phyloP scores from a whole-genome alignment of 2,888 invertebrate species.

The Acleris cristana region DNA sequence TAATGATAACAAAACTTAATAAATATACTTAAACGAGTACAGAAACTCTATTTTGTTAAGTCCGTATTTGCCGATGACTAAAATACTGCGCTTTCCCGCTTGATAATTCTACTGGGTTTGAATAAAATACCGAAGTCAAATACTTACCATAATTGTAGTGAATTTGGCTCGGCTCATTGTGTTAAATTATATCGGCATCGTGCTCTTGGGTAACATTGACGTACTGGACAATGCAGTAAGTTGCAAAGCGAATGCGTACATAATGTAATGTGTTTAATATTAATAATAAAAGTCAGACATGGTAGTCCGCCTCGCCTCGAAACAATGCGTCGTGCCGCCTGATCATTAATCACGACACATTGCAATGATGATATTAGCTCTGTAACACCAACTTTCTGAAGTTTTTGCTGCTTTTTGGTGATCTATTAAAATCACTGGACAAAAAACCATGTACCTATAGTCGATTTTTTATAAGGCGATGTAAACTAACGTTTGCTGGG shows the following conservation, averaged over 20 bases:
- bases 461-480: no score
- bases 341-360: constrained; percentile 38
- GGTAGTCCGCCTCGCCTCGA: constrained; percentile 39
- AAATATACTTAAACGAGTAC: no score
- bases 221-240: constrained; percentile 49
- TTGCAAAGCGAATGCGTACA: constrained; percentile 47
- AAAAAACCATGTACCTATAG: no score
- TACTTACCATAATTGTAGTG: not conserved
- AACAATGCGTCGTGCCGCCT: constrained; percentile 51
- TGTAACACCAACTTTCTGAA: constrained; percentile 3
- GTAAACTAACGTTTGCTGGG: no score
- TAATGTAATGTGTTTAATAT: constrained; percentile 54
- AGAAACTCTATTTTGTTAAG: no score
- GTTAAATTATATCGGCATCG: constrained; percentile 45
- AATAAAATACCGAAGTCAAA: no score
- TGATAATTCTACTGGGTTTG: no score
- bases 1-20: no score
- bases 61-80: no score
- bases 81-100: no score
- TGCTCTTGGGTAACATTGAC: constrained; percentile 53
- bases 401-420: constrained; percentile 34
- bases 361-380: constrained; percentile 50
- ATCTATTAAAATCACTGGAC: not conserved
- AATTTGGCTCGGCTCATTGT: constrained; percentile 24
- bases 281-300: constrained; percentile 49